Evolutionary conservation across 1,140 invertebrate genomes (phyloP).

Genomic region (Ceratina calcarata): DNA sequence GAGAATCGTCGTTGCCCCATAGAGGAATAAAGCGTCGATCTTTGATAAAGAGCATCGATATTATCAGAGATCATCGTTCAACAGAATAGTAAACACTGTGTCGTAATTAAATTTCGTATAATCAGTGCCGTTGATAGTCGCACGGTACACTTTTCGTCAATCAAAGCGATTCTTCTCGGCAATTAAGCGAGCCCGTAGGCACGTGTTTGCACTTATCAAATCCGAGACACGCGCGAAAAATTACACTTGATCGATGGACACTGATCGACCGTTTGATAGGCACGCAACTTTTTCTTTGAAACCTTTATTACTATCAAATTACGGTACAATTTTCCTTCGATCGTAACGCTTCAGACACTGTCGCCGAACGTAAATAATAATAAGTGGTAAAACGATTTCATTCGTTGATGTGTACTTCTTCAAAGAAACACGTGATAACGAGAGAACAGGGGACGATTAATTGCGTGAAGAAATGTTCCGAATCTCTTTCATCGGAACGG

Average conservation of each 20-base stretch:
- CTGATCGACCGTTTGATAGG: neutral
- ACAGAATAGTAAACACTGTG: neutral
- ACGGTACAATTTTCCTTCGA: neutral
- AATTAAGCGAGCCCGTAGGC: neutral
- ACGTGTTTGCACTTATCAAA: neutral
- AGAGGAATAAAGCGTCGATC: slow-evolving; percentile 61
- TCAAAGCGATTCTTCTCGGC: neutral
- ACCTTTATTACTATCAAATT: neutral
- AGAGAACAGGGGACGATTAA: neutral
- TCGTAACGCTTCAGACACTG: neutral
- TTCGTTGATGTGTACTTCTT: neutral
- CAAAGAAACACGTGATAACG: no score
- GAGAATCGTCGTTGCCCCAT: slow-evolving; percentile 11
- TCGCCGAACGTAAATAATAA: no score
- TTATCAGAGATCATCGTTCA: neutral
- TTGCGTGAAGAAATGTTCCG: neutral
- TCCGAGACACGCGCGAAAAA: neutral
- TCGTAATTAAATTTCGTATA: slow-evolving; percentile 9
- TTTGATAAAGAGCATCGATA: neutral
- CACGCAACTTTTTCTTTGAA: neutral
- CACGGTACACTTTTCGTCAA: neutral
- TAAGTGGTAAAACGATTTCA: neutral
- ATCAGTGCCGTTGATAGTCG: neutral
- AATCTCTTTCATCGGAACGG: neutral
- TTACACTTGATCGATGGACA: neutral